A percentile compares a stretch with the other conserved stretches of the same genome.
Conservation (phyloP, 2,113 vertebrate genomes). For the Cyprinodon variegatus region DNA sequence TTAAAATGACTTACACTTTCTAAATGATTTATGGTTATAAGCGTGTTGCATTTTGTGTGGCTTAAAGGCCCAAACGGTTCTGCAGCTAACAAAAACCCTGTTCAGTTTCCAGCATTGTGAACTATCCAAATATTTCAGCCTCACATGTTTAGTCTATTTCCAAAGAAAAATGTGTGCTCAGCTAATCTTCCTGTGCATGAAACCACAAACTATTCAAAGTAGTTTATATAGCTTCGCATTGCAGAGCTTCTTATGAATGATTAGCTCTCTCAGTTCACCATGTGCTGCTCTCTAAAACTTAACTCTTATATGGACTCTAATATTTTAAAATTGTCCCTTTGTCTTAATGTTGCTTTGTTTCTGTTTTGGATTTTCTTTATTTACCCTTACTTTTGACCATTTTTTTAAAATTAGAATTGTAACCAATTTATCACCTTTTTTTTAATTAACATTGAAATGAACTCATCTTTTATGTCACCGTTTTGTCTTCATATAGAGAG, state of each 20-base stretch:
- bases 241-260: constrained; percentile 66
- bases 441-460: too few relatives aligned
- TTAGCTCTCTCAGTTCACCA: constrained; percentile 62
- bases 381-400: not conserved
- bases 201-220: constrained; percentile 53
- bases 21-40: not conserved
- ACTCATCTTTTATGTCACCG: not conserved
- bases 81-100: not conserved
- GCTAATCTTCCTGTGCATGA: constrained; percentile 43
- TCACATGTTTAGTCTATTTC: constrained; percentile 3
- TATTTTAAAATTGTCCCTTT: not conserved
- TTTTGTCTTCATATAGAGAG: not conserved
- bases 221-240: constrained; percentile 61
- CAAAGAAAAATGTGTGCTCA: constrained; percentile 6
- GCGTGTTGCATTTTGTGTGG: not conserved
- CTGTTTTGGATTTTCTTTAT: not conserved
- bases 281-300: constrained; percentile 28
- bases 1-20: not conserved
- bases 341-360: not conserved
- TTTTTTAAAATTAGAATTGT: too few relatives aligned
- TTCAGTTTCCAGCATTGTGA: not conserved
- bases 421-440: too few relatives aligned
- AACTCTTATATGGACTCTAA: constrained; percentile 33
- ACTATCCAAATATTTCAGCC: not conserved
- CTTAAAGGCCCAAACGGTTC: not conserved